phyloP scores from a whole-genome alignment of 92 coral and sea anemone species.

The Palythoa heliodiscus region DNA sequence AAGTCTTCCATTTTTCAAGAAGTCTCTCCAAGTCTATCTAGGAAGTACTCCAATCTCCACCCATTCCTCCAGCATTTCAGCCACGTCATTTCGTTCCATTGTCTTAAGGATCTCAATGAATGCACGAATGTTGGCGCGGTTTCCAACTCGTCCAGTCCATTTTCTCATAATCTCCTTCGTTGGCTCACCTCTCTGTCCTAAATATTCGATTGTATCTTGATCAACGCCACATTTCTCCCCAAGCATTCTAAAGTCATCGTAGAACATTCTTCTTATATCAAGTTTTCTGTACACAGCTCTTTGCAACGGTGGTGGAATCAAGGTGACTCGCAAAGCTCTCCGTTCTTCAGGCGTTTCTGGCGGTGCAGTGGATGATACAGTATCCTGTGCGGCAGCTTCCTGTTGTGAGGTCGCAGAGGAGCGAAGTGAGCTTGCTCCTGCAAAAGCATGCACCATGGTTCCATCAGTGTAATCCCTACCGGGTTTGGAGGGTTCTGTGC shows the following conservation, averaged over 20 bases:
- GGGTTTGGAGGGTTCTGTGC: conserved; percentile 3
- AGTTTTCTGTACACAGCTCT: background rate
- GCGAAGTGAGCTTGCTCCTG: background rate
- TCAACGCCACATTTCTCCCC: conserved; percentile 38
- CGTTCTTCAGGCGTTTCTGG: conserved; percentile 23
- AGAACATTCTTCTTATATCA: conserved; percentile 7
- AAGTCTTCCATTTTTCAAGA: too few species aligned
- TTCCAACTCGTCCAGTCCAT: conserved; percentile 22
- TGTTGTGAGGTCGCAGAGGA: background rate
- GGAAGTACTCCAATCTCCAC: background rate
- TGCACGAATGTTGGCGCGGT: conserved; percentile 28
- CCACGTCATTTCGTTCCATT: conserved; percentile 41
- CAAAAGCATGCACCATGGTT: too few species aligned
- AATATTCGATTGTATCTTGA: background rate
- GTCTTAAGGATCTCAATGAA: conserved; percentile 34
- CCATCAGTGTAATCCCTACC: background rate
- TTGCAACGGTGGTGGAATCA: background rate
- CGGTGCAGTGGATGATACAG: background rate
- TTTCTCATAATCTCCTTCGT: conserved; percentile 36
- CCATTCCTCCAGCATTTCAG: conserved; percentile 41
- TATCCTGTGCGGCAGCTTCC: background rate
- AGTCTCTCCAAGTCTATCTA: too few species aligned
- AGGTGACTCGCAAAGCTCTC: background rate
- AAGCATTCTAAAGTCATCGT: conserved; percentile 49
- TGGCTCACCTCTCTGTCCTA: conserved; percentile 31